Evolutionary conservation across 37 sponge, comb jelly and placozoan species (phyloP), one percentile per base, ranked within the genome.

Genomic region (Beroe ovata): DNA sequence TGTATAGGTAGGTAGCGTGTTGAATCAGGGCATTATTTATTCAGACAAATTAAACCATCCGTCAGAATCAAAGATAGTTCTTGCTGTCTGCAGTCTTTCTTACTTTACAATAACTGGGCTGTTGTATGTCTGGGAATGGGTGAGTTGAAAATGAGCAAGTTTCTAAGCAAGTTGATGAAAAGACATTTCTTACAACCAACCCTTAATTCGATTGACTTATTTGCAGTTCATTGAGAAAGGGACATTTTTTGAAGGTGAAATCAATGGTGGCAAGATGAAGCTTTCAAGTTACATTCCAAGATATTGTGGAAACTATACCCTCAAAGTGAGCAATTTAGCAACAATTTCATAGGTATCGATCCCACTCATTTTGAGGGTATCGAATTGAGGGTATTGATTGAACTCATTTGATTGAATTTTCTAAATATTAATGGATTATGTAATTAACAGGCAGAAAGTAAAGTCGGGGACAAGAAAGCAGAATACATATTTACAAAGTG

Each of bases 191-290:
- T 58, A 58, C 59, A 58, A n/a, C n/a, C n/a, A n/a, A n/a, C n/a
- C n/a, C n/a, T 58, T 58, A 19, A 16, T 19, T 16, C 16, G 59
- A 11, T 58, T 58, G 16, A 11, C 59, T 58, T 58, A 58, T 23
- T 71, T 71, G 29, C 84, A 77, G 84, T 77, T 77, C 33, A 54
- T 77, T 25, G 84, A 77, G 38, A 77, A 77, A 41, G 84, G 84
- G 1, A 77, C 84, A 25, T 77, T 77, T 77, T 77, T 77, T 26
- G 84, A 77, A 23, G 84, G 84, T 22, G 11, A 16, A 1, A 33
- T 42, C 1, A 42, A 39, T 20, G 84, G 84, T 3, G 33, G 33
- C 2, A 22, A 20, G 54, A 18, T 77, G 28, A 39, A 42, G 38
- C 54, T 77, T 20, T 77, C 84, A 14, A 77, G 84, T 23, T 77